phyloP scores from a whole-genome alignment of 1,140 invertebrate species.

The Dreissena polymorpha region DNA sequence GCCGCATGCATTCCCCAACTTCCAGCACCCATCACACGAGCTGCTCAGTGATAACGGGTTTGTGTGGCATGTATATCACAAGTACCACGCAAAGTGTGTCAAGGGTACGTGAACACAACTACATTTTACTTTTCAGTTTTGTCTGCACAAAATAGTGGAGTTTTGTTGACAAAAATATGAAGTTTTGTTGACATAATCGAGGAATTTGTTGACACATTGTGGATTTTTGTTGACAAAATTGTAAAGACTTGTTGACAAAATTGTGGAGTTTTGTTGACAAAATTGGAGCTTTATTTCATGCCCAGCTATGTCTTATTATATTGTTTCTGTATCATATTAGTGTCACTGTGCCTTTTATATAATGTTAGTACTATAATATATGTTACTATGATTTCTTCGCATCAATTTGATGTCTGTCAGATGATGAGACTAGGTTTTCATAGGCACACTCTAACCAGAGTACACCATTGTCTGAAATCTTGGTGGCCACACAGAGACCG shows the following conservation, averaged over 20 bases:
- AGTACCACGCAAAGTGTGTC: slow-evolving; percentile 94
- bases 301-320: too few species aligned
- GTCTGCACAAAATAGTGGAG: too few species aligned
- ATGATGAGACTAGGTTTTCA: slow-evolving; percentile 47
- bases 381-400: neutral
- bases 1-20: slow-evolving; percentile 90
- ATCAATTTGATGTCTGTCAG: slow-evolving; percentile 13
- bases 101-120: slow-evolving; percentile 87
- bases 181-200: too few species aligned
- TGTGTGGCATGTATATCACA: slow-evolving; percentile 97
- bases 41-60: slow-evolving; percentile 98
- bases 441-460: slow-evolving; percentile 43
- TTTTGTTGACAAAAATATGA: too few species aligned
- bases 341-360: neutral
- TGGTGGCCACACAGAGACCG: slow-evolving; percentile 43
- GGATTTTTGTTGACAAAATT: too few species aligned
- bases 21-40: slow-evolving; percentile 98
- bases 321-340: too few species aligned
- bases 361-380: slow-evolving; percentile 13
- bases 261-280: too few species aligned
- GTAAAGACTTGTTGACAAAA: too few species aligned
- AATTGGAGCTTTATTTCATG: neutral
- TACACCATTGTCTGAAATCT: slow-evolving; percentile 55
- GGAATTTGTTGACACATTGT: too few species aligned
- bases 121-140: too few species aligned